Base-by-base conservation (phyloP, 2,888 invertebrate genomes). In the Reticulitermes lucifugus region DNA sequence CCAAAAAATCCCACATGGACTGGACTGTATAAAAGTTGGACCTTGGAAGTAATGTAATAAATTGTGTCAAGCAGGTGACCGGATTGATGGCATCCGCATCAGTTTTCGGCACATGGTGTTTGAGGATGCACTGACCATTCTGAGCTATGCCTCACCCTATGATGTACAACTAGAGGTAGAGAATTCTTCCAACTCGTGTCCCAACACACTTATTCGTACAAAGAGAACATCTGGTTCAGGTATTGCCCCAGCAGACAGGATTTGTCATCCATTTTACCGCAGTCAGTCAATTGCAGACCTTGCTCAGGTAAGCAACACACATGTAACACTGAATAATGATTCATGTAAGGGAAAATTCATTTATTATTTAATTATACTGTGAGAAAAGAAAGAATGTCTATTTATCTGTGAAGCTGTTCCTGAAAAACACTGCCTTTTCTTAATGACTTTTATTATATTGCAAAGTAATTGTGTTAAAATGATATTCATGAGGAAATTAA, bases 131-230 rank as follows among this genome's bases (percentile, higher is more conserved):
- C 92, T 98, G 83, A 96, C 96, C 3, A 96, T 98, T 87, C 91
- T 98, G 73, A 97, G 97, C 87, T 96, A 98, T 87, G 98, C 98
- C 10, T 97, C 97, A 70, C 98, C 98, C 0, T 98, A 98, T 89
- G 96, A 96, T 86, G 96, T 97, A 25, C 94, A 95, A 87, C 91
- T 98, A 86, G 96, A 96, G 89, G 93, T 97, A 55, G 94, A 95
- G 89, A 93, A 93, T 46, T 85, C 86, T 18, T 59, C 82, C 9
- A 79, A 83, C 41, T 86, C 87, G 21, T 65, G 84, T 9, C 86
- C 87, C 25, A 86, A 84, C 83, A 86, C 87, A 18, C 85, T 86
- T 6, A 82, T 87, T 41, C 79, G 85, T 51, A 86, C 86, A 0
- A 86, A 86, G 83, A 85, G 84, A 85, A 86, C 81, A 71, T 86